Evolutionary conservation across 2,797 vertebrate species (phyloP).

Genomic region (Tenualosa ilisha): DNA sequence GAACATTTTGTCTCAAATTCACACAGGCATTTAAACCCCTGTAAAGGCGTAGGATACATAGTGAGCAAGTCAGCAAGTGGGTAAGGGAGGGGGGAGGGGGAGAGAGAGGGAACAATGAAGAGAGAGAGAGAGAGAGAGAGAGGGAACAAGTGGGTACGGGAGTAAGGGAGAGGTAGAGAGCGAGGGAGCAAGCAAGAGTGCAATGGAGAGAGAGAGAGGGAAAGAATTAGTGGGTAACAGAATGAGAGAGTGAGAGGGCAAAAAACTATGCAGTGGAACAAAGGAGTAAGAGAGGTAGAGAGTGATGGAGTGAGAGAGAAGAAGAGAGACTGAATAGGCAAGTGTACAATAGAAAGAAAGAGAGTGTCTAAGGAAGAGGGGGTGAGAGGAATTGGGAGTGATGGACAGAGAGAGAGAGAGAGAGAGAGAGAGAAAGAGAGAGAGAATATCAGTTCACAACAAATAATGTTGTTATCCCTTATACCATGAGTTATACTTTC

Average conservation of each 20-base stretch:
- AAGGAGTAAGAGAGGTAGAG: not conserved
- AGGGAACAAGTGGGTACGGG: not conserved
- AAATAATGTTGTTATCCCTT: too few species aligned
- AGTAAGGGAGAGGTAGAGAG: not conserved
- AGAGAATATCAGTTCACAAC: too few species aligned
- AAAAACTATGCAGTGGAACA: too few species aligned
- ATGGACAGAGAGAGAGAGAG: too few species aligned
- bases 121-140: not conserved
- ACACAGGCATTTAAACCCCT: not conserved
- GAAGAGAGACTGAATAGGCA: too few species aligned
- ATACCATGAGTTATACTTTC: too few species aligned
- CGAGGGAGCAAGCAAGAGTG: not conserved
- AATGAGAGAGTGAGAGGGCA: not conserved
- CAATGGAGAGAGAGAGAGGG: not conserved
- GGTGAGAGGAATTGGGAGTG: too few species aligned
- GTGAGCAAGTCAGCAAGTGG: not conserved
- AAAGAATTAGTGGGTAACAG: not conserved
- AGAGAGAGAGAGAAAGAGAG: too few species aligned
- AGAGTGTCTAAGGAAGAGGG: too few species aligned
- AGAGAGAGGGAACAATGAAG: too few species aligned
- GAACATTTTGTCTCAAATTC: constrained; percentile 25
- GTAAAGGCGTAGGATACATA: not conserved
- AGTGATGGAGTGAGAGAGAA: too few species aligned
- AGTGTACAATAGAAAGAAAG: too few species aligned
- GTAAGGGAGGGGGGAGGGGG: not conserved